Conservation (phyloP, 2,888 invertebrate genomes). For the Chironomus riparius region DNA sequence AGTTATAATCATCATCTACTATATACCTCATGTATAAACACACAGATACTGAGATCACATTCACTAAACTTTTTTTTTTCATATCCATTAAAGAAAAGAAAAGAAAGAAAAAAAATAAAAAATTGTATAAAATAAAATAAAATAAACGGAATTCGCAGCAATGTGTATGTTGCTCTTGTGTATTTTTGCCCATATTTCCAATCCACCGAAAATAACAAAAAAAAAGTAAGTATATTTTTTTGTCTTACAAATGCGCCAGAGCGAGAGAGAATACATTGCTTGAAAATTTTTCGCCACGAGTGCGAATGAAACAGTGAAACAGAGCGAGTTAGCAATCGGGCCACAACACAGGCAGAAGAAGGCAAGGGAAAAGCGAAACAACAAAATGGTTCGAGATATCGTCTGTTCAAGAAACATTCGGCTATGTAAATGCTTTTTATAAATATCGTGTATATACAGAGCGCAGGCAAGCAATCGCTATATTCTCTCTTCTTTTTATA, state of each 20-base stretch:
- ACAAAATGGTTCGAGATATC: conserved; percentile 17
- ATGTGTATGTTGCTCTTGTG: conserved; percentile 20
- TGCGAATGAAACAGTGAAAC: conserved; percentile 17
- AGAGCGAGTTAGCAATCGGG: conserved; percentile 2
- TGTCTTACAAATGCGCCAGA: conserved; percentile 5
- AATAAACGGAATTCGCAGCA: conserved; percentile 25
- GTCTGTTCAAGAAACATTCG: conserved; percentile 27
- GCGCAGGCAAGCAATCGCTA: conserved; percentile 26
- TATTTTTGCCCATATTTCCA: conserved; percentile 22
- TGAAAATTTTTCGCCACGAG: conserved; percentile 13
- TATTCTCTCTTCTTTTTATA: conserved; percentile 15
- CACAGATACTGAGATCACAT: background rate
- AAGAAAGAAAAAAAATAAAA: background rate
- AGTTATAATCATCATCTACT: too few species aligned
- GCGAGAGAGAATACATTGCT: conserved; percentile 13
- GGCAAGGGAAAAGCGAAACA: conserved; percentile 27
- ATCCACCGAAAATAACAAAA: conserved; percentile 12
- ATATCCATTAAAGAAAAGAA: conserved; percentile 17
- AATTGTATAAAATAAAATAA: too few species aligned
- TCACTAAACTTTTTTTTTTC: background rate
- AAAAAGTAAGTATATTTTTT: background rate
- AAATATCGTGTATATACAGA: conserved; percentile 24
- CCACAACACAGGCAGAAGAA: conserved; percentile 14
- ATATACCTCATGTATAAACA: background rate
- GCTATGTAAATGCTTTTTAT: conserved; percentile 24